Conservation (phyloP, 1,140 invertebrate genomes). For the Trissolcus basalis region DNA sequence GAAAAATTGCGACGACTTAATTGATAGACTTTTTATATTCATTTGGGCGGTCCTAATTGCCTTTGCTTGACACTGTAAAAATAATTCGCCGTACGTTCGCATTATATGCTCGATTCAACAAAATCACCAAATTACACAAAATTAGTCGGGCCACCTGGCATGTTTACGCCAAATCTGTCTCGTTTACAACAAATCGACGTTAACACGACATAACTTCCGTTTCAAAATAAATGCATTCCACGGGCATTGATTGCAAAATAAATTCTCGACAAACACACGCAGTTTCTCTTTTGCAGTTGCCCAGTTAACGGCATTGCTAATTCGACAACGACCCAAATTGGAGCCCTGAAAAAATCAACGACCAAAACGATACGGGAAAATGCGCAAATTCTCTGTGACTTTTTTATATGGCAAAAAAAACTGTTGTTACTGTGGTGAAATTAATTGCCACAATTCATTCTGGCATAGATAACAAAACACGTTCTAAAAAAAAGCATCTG, state of each 20-base stretch:
- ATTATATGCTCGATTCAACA: slow-evolving; percentile 24
- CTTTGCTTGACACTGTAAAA: no score
- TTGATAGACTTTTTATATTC: no score
- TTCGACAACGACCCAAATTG: slow-evolving; percentile 48
- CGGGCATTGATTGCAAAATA: slow-evolving; percentile 43
- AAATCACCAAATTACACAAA: slow-evolving; percentile 39
- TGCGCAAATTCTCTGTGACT: slow-evolving; percentile 12
- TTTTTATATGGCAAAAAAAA: slow-evolving; percentile 22
- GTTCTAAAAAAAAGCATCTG: neutral
- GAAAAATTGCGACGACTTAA: no score
- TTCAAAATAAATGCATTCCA: slow-evolving; percentile 50
- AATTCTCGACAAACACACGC: slow-evolving; percentile 43
- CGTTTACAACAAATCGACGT: slow-evolving; percentile 48
- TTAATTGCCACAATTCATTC: slow-evolving; percentile 34
- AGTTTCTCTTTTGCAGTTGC: slow-evolving; percentile 39
- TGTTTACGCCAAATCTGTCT: slow-evolving; percentile 40
- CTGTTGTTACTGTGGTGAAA: slow-evolving; percentile 10
- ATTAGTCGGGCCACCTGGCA: slow-evolving; percentile 23
- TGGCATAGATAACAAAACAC: slow-evolving; percentile 9
- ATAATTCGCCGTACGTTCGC: neutral
- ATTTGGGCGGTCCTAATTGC: no score
- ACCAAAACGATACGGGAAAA: slow-evolving; percentile 19
- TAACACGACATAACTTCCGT: slow-evolving; percentile 55
- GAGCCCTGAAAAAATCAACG: slow-evolving; percentile 48
- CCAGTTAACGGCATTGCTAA: slow-evolving; percentile 37